A percentile compares a stretch with the other conserved stretches of the same genome.
These are phyloP conservation scores for Tichodroma muraria DNA, from an alignment of 2,113 vertebrate species.

Conservation along the genomic window DNA sequence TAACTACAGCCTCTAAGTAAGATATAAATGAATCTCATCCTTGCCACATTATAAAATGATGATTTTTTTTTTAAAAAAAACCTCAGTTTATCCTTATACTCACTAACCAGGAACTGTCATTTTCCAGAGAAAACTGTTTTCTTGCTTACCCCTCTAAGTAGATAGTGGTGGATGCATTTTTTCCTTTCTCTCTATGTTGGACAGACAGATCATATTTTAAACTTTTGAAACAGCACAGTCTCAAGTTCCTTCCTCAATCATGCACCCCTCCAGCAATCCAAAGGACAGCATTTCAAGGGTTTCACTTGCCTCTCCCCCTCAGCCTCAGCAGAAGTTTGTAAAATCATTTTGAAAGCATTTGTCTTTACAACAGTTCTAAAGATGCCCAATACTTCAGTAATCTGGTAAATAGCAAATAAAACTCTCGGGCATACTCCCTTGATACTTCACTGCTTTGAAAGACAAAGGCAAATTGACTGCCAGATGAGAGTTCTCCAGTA, in stretches of 20 bases:
- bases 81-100: background rate
- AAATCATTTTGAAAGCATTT: slow-evolving; percentile 48
- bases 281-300: slow-evolving; percentile 2
- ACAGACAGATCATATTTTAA: background rate
- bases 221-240: background rate
- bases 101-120: background rate
- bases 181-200: background rate
- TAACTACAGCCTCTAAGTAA: background rate
- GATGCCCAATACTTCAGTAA: slow-evolving; percentile 30
- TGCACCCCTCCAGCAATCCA: background rate
- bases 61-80: background rate
- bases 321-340: slow-evolving; percentile 16
- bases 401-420: slow-evolving; percentile 60
- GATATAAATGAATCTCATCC: background rate
- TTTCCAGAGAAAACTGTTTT: background rate
- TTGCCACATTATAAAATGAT: background rate
- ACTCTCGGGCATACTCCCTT: slow-evolving; percentile 21
- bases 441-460: slow-evolving; percentile 56
- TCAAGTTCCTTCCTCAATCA: background rate
- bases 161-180: background rate
- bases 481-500: slow-evolving; percentile 57
- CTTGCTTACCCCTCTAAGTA: background rate
- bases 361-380: slow-evolving; percentile 34
- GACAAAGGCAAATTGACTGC: slow-evolving; percentile 63
- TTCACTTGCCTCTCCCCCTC: slow-evolving; percentile 2